phyloP scores from a whole-genome alignment of 2,888 invertebrate species.

The Apotomis betuletana region DNA sequence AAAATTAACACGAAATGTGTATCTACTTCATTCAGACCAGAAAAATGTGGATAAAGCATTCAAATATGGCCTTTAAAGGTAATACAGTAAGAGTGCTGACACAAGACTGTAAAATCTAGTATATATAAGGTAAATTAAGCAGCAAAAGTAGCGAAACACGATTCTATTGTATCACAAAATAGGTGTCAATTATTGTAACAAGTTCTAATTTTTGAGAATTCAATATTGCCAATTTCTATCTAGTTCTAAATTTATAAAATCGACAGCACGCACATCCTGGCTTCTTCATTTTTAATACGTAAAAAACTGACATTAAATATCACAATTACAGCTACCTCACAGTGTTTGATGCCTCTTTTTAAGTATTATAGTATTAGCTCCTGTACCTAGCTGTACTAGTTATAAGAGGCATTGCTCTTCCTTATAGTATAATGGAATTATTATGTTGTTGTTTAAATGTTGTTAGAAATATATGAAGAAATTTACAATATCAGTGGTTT shows the following conservation, averaged over 20 bases:
- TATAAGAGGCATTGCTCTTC: no score
- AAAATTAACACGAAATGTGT: neutral
- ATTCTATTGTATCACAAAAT: neutral
- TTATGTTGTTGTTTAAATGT: no score
- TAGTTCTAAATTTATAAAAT: neutral
- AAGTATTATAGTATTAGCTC: no score
- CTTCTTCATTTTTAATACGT: no score
- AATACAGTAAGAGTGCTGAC: neutral
- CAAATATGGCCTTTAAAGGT: neutral
- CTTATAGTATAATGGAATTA: no score
- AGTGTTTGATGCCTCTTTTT: no score
- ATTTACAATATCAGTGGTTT: no score
- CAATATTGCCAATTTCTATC: constrained; percentile 11
- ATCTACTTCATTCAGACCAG: neutral
- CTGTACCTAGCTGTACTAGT: no score
- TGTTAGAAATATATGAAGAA: no score
- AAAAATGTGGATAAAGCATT: neutral
- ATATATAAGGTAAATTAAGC: neutral
- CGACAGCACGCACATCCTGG: no score
- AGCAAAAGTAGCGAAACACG: constrained; percentile 4
- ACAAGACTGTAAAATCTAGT: neutral
- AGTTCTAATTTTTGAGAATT: constrained; percentile 5
- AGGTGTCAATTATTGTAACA: constrained; percentile 8
- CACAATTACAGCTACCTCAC: no score
- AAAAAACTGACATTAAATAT: no score